Evolutionary conservation across 30 jellyfish, hydroid and myxozoan species (phyloP).

Genomic region (Mastigias papua): DNA sequence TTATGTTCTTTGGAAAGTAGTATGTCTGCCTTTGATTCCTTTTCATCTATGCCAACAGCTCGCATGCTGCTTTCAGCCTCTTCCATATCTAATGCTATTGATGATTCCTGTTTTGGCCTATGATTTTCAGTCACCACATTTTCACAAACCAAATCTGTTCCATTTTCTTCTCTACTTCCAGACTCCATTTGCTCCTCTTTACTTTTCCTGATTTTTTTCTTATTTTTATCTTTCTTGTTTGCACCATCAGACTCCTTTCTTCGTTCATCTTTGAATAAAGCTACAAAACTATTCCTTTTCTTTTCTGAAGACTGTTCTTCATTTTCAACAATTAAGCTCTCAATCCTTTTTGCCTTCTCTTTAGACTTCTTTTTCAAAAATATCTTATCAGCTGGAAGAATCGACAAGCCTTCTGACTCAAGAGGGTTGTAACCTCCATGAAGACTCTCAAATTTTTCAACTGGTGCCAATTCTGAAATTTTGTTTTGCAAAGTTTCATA

Average conservation of each 20-base stretch:
- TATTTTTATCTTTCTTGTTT: conserved; percentile 20
- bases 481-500: background rate
- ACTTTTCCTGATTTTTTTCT: conserved; percentile 7
- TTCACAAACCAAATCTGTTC: background rate
- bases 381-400: conserved; percentile 38
- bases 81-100: background rate
- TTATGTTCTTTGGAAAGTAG: background rate
- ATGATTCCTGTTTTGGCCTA: background rate
- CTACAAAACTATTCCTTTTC: conserved; percentile 35
- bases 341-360: conserved; percentile 19
- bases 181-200: background rate
- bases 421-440: conserved; percentile 30
- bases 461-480: conserved; percentile 30
- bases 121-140: background rate
- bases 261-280: conserved; percentile 53
- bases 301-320: conserved; percentile 47
- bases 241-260: background rate
- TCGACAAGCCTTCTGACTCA: conserved; percentile 9
- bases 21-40: background rate
- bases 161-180: conserved; percentile 2
- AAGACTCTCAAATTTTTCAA: conserved; percentile 38
- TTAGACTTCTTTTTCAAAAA: conserved; percentile 29
- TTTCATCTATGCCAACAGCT: background rate
- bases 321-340: conserved; percentile 23
- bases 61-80: background rate